phyloP scores from a whole-genome alignment of 2,888 invertebrate genomes.

The Euproctis similis region DNA sequence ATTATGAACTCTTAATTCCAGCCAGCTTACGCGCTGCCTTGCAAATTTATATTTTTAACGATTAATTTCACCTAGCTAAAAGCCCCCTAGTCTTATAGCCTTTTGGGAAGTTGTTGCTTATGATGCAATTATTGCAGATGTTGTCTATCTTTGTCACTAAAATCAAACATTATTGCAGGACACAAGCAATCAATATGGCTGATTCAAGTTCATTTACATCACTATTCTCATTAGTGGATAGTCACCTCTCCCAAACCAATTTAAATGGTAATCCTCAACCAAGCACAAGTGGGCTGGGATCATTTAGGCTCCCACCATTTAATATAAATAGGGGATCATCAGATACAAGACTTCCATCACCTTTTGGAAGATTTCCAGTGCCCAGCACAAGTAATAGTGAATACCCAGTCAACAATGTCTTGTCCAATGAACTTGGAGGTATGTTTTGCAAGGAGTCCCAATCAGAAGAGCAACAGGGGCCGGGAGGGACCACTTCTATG shows the following conservation, averaged over 20 bases:
- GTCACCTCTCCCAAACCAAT: constrained; percentile 54
- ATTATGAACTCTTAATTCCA: no score
- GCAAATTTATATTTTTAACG: no score
- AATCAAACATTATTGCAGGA: constrained; percentile 2
- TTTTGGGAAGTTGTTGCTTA: no score
- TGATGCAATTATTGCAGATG: no score
- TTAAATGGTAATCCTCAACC: constrained; percentile 20
- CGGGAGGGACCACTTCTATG: constrained; percentile 1
- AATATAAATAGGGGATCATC: constrained; percentile 24
- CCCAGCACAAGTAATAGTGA: constrained; percentile 28
- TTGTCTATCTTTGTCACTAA: no score
- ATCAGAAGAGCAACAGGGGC: background rate
- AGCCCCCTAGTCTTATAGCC: no score
- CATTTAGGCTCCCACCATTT: constrained; percentile 7
- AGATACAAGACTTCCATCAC: constrained; percentile 32
- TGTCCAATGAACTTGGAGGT: constrained; percentile 8
- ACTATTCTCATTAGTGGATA: constrained; percentile 52
- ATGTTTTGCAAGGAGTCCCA: no score
- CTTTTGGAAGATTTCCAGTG: constrained; percentile 36
- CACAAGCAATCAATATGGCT: constrained; percentile 30
- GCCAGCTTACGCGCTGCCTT: no score
- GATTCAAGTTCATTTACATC: constrained; percentile 54
- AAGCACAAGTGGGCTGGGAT: constrained; percentile 11
- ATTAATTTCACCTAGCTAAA: no score
- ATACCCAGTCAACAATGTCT: constrained; percentile 6